Conservation (phyloP, 1,140 invertebrate genomes). For the Harpegnathos saltator region DNA sequence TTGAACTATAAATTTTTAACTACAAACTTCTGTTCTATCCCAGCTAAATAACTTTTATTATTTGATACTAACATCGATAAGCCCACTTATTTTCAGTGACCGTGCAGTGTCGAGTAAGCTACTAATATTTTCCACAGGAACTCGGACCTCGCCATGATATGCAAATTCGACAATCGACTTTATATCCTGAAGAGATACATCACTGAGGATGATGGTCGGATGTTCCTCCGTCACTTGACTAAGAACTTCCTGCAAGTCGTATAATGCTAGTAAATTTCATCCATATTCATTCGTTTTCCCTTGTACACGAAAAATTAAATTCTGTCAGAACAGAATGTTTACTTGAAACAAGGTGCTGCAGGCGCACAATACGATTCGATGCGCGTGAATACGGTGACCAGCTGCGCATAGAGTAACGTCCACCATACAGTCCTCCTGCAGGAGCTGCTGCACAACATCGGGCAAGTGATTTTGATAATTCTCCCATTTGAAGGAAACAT, state of each 20-base stretch:
- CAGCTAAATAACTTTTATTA: neutral
- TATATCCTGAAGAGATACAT: conserved; percentile 85
- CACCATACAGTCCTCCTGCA: conserved; percentile 86
- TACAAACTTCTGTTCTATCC: neutral
- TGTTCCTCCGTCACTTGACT: conserved; percentile 83
- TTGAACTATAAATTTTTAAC: neutral
- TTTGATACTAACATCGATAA: conserved; percentile 84
- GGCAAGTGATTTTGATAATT: conserved; percentile 86
- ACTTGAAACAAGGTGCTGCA: conserved; percentile 88
- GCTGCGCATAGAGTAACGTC: conserved; percentile 86
- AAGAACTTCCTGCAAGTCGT: conserved; percentile 81
- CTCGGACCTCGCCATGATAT: conserved; percentile 87
- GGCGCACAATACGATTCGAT: conserved; percentile 87
- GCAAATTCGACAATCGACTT: conserved; percentile 87
- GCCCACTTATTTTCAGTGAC: conserved; percentile 85
- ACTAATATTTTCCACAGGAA: conserved; percentile 84
- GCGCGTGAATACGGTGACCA: conserved; percentile 86
- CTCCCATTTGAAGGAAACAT: conserved; percentile 87
- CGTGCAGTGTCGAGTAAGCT: conserved; percentile 86
- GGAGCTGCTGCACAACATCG: conserved; percentile 83
- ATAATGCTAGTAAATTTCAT: neutral
- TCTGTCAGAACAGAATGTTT: conserved; percentile 50
- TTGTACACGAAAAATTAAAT: conserved; percentile 31
- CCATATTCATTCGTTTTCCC: neutral
- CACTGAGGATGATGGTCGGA: conserved; percentile 86